Evolutionary conservation across 2,113 vertebrate species (phyloP), one percentile per base, ranked within the genome.

Genomic region (Cyprinus carpio): DNA sequence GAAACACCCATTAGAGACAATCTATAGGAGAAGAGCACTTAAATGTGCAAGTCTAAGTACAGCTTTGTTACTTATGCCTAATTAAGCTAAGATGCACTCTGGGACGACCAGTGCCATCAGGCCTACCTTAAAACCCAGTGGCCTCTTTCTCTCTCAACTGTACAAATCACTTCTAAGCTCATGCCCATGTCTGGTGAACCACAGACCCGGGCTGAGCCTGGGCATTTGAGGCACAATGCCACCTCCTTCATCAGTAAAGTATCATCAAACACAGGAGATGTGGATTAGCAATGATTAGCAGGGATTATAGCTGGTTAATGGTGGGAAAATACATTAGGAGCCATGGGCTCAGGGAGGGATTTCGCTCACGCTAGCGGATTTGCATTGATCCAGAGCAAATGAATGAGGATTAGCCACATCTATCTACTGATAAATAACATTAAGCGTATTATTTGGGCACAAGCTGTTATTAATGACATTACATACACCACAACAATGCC

Each of bases 381-480:
- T 94, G 94, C 94, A 94, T 94, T 95, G 94, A 95, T 95, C 94
- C 93, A 92, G 89, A 92, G 94, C 92, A 95, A 95, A 95, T 95
- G 94, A 95, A 95, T 94, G 92, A 93, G 95, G 95, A 95, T 95
- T 95, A 95, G 94, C 90, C 89, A 90, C 93, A 92, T 94, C 92
- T 94, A 95, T 95, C 93, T 92, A 94, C 92, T 94, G 93, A 95
- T 94, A 95, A 94, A 95, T 94, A 95, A 94, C 93, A 94, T 94
- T 94, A 94, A 93, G 94, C 91, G 88, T 87, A 94, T 95, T 95
- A 94, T 94, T 93, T 91, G 85, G 89, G 90, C 91, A 87, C 91
- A 84, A 90, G 91, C 90, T 91, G 91, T 92, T 94, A 94, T 95
- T 95, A 95, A 95, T 95, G 92, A 93, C 92, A 92, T 93, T 93